Conservation (phyloP, 2,113 vertebrate species). For the Sturnira hondurensis region DNA sequence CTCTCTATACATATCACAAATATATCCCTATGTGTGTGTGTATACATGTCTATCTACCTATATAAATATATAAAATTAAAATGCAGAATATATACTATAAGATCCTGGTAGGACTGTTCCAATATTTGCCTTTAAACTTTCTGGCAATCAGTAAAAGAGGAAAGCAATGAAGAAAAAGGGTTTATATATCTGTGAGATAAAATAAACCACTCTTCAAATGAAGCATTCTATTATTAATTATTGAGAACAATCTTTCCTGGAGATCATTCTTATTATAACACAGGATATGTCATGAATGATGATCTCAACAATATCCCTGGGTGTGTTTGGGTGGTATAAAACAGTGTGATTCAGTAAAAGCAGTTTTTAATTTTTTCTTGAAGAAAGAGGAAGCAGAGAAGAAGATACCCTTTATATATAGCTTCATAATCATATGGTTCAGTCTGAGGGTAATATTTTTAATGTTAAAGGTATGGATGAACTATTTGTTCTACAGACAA, state of each 20-base stretch:
- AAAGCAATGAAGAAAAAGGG: not conserved
- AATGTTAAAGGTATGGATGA: not conserved
- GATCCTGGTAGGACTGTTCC: not conserved
- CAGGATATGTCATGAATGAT: not conserved
- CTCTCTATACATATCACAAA: no score
- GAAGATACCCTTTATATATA: not conserved
- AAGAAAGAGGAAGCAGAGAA: not conserved
- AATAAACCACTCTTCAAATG: not conserved
- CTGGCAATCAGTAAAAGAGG: not conserved
- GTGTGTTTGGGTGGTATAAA: not conserved
- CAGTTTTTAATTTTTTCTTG: not conserved
- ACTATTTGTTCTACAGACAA: not conserved
- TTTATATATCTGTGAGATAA: not conserved
- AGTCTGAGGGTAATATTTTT: not conserved
- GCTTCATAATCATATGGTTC: not conserved
- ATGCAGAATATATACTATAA: not conserved
- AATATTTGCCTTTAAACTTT: slow-evolving; percentile 4
- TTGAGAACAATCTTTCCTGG: not conserved
- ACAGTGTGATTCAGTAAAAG: not conserved
- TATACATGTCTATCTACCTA: no score
- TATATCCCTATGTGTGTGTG: no score
- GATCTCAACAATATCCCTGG: not conserved
- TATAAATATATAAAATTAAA: not conserved
- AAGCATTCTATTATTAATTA: not conserved
- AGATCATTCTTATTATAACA: not conserved